Base-by-base conservation (phyloP, 1,140 invertebrate genomes). In the Pararge aegeria region DNA sequence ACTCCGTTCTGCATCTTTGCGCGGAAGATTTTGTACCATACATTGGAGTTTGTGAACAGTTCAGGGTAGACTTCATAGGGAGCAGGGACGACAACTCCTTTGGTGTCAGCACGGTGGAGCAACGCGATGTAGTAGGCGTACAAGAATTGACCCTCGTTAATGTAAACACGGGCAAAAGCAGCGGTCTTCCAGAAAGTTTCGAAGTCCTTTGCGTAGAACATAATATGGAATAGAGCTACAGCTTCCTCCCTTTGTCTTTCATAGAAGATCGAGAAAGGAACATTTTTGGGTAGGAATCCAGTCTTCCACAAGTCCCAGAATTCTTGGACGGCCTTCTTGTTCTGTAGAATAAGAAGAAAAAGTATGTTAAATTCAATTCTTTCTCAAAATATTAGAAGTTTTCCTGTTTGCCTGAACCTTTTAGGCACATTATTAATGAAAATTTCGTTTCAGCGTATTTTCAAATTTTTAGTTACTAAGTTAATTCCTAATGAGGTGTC, bases 41-140 rank as follows among this genome's bases (percentile, higher is more conserved):
- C 84, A 38, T 93, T 89, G 2, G 75, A 80, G 68, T 93, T 92
- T 52, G 92, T 90, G 88, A 92, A 94, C 20, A 85, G 84, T 70
- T 93, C 89, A 0, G 94, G 93, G 66, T 91, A 92, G 44, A 94
- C 78, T 84, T 94, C 94, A 62, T 94, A 93, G 29, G 91, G 90
- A 2, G 92, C 81, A 13, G 93, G 94, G 6, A 94, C 72, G 21
- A 91, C 88, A 34, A 94, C 77, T 50, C 91, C 92, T 4, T 83
- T 75, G 19, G 91, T 92, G 50, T 94, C 93, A 1, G 78, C 61
- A 50, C 93, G 92, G 16, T 92, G 91, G n/a, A 92, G 68, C 1
- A 94, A 81, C 5, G 93, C 93, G 50, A 92, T 82, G 46, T 91
- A 92, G 62, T 93, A 74, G 1, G 93, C 90, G 40, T 92, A 92